Base-by-base conservation (phyloP, 2,797 vertebrate species). In the Rhodeus uyekii region DNA sequence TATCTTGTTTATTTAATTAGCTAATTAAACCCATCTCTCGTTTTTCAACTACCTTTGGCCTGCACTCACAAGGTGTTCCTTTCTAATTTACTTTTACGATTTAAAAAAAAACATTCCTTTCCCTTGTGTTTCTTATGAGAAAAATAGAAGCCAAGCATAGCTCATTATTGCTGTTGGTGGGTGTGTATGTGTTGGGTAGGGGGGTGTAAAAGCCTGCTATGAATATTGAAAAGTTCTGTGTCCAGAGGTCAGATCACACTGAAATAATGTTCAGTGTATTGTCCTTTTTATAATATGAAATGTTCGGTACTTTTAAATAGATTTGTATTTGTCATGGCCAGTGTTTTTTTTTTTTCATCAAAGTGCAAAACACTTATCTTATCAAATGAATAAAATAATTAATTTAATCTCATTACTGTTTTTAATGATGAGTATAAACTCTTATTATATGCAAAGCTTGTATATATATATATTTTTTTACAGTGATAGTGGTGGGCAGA, bases 121-220 rank as follows among this genome's bases (percentile, higher is more conserved):
- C 53, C 69, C 53, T 60, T 60, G 83, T 19, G 71, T 87, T 84
- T 80, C 74, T 87, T 81, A 46, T 60, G 63, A 81, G 82, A 68
- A 44, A 82, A 86, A 78, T 85, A 24, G 68, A 74, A 84, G 81
- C 75, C 86, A 80, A 86, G 65, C 67, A 69, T 83, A 81, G 83
- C 86, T 87, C 76, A 84, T 46, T 85, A 77, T 50, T 75, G 78
- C 34, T 50, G 29, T 46, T 69, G n/a, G 53, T 76, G 64, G 36
- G 24, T 67, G 34, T 64, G 67, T 78, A 29, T 80, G 72, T 46
- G 38, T 72, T 46, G 74, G 60, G 63, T 36, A 39, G 16, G 69
- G n/a, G 53, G 42, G 24, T 78, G 75, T 84, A 79, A 84, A 83
- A 85, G 86, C 89, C 92, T 91, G 89, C 91, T 92, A 89, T 89